phyloP scores from a whole-genome alignment of 2,888 invertebrate genomes.

The Meloe dianella region DNA sequence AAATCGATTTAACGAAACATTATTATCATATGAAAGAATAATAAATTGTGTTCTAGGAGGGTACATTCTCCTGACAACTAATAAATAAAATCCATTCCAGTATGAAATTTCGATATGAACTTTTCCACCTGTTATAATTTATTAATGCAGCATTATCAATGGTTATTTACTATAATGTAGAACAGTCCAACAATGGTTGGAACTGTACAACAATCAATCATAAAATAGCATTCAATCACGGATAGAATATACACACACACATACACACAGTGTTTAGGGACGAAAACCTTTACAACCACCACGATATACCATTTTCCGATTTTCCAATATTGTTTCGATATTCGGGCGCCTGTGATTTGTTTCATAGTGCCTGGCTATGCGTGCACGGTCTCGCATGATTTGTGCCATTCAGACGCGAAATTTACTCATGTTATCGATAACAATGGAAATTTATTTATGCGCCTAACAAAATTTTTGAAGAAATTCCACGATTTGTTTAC shows the following conservation, averaged over 20 bases:
- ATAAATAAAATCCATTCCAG: constrained; percentile 27
- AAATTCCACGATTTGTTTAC: constrained; percentile 7
- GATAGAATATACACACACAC: constrained; percentile 31
- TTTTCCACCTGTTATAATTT: constrained; percentile 39
- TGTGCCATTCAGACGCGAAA: constrained; percentile 45
- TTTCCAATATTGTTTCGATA: constrained; percentile 26
- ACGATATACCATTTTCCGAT: constrained; percentile 33
- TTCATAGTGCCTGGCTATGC: constrained; percentile 48
- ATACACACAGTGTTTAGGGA: constrained; percentile 14
- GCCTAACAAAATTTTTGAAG: constrained; percentile 18
- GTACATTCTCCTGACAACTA: constrained; percentile 27
- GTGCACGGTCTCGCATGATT: constrained; percentile 49
- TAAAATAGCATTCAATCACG: constrained; percentile 48
- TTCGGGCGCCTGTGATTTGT: constrained; percentile 47
- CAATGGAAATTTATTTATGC: constrained; percentile 38
- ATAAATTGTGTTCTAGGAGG: constrained; percentile 29
- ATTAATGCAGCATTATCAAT: constrained; percentile 35
- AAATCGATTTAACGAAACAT: constrained; percentile 30
- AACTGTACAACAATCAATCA: constrained; percentile 44
- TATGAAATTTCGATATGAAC: constrained; percentile 35
- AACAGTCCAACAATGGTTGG: constrained; percentile 29
- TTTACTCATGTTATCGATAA: constrained; percentile 44
- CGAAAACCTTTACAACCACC: constrained; percentile 28
- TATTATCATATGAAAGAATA: constrained; percentile 34
- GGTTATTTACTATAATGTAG: constrained; percentile 24